A percentile compares a stretch with the other conserved stretches of the same genome.
Evolutionary conservation across 1,140 invertebrate species (phyloP).

Genomic region (Sarcophaga bullata): DNA sequence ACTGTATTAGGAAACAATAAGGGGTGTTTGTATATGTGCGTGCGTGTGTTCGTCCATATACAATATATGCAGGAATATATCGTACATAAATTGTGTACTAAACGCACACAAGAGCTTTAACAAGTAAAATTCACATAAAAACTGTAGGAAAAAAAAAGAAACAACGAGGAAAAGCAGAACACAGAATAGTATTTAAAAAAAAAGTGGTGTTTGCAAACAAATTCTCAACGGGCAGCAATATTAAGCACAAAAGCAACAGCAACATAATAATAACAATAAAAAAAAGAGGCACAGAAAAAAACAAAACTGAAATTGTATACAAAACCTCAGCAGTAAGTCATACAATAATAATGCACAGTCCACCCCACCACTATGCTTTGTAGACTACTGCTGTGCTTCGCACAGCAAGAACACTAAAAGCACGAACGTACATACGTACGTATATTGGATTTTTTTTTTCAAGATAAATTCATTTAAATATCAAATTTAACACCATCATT

Average conservation of each 20-base stretch:
- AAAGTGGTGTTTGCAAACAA: constrained; percentile 18
- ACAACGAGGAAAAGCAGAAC: background rate
- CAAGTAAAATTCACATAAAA: background rate
- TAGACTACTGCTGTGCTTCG: background rate
- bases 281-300: too few species aligned
- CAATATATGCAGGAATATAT: too few species aligned
- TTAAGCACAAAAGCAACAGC: background rate
- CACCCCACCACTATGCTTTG: background rate
- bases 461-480: background rate
- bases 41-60: too few species aligned
- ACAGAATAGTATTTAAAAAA: background rate
- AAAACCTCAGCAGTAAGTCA: constrained; percentile 21
- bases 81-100: background rate
- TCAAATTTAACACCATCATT: constrained; percentile 9
- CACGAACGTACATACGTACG: background rate
- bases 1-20: background rate
- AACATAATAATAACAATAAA: background rate
- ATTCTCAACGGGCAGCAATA: constrained; percentile 13
- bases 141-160: background rate
- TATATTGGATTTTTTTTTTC: background rate
- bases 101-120: constrained; percentile 14
- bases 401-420: background rate
- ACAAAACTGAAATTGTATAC: background rate
- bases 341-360: background rate
- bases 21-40: background rate